Base-by-base conservation (phyloP, 2,888 invertebrate genomes). In the Pandemis heparana region DNA sequence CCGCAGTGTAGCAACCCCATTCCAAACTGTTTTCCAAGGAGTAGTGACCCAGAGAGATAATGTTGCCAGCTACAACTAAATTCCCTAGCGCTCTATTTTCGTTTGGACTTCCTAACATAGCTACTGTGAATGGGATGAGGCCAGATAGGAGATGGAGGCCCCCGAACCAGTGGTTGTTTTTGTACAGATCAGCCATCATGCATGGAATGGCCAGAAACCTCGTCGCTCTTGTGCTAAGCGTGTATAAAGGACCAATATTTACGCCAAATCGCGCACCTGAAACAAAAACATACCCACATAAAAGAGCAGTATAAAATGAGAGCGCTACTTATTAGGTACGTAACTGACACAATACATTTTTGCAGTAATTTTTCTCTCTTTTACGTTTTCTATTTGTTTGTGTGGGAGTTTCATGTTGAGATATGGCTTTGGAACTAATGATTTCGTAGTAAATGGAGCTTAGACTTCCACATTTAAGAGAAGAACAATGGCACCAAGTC, bases 1-100 rank as follows among this genome's bases (percentile, higher is more conserved):
- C 74, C 2, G 70, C 74, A 7, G 74, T 74, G n/a, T 70, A 74
- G 32, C 65, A 74, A 18, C 74, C 74, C 74, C 74, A 74, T 43
- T 74, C 74, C 14, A 64, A 41, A 12, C 53, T 12, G 12, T 65
- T 59, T 43, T 74, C 74, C 60, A 74, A 61, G 1, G 70, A 74
- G 18, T 65, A 53, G 62, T 74, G 74, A 16, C 74, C 74, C 53
- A 74, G 9, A 6, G 74, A 64, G 59, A 74, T 64, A 51, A 74
- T 70, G 43, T 74, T 74, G 51, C 51, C 53, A 60, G 74, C 74
- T 43, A 74, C 41, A 9, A 70, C 74, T 51, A 74, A 53, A 65
- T 74, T 74, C n/a, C 74, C 74, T 10, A 74, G 9, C 60, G 69
- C 63, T 0, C 59, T 39, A 32, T 60, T 60, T 38, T 74, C 74